These are phyloP conservation scores for Nylanderia fulva DNA, from an alignment of 1,140 invertebrate genomes.

Conservation along the genomic window DNA sequence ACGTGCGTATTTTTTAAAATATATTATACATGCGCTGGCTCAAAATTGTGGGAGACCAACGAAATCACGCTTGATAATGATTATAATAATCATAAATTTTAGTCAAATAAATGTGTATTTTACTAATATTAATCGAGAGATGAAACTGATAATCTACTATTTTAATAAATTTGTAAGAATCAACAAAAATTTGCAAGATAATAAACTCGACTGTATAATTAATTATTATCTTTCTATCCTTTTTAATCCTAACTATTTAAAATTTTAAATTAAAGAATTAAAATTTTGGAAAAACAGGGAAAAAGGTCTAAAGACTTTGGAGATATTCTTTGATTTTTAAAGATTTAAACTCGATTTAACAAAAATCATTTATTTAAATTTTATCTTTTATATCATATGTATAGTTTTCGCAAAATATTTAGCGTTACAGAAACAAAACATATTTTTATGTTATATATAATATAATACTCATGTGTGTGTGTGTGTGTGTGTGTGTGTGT, in stretches of 20 bases:
- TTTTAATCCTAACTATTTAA: slow-evolving; percentile 17
- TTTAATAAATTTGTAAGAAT: background rate
- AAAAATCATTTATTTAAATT: background rate
- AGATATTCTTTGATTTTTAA: background rate
- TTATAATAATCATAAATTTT: background rate
- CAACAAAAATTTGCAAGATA: background rate
- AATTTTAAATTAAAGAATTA: background rate
- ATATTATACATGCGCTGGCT: slow-evolving; percentile 1
- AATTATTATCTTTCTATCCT: background rate
- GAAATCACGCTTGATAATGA: background rate
- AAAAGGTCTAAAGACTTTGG: background rate
- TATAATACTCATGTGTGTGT: background rate
- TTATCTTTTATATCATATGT: background rate
- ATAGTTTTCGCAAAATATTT: background rate
- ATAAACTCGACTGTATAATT: background rate
- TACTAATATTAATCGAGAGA: background rate
- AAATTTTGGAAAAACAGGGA: background rate
- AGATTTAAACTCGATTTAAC: background rate
- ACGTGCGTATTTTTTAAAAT: slow-evolving; percentile 69
- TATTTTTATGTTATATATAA: background rate
- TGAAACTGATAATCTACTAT: background rate
- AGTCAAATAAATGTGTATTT: background rate
- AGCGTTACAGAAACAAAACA: background rate
- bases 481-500: too few species aligned
- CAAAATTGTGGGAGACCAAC: background rate